Evolutionary conservation across 2,888 invertebrate species (phyloP).

Genomic region (Athalia cordata): DNA sequence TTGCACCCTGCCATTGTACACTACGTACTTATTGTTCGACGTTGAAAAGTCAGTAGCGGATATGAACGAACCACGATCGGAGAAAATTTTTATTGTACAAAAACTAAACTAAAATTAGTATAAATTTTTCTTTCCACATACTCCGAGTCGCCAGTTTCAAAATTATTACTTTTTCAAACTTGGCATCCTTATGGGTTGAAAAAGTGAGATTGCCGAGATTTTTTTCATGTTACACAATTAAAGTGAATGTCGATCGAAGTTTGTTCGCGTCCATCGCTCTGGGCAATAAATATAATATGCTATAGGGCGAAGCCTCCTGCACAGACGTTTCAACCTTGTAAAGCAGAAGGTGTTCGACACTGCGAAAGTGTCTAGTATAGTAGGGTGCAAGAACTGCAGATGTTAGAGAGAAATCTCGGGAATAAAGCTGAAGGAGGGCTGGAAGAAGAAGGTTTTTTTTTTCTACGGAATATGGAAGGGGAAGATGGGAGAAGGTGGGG

Average conservation of each 20-base stretch:
- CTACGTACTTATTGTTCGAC: slow-evolving; percentile 15
- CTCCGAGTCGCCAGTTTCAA: no score
- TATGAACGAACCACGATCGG: slow-evolving; percentile 9
- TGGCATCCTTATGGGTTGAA: not conserved
- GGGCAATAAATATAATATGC: slow-evolving; percentile 6
- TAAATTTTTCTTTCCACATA: not conserved
- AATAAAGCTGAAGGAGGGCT: slow-evolving; percentile 55
- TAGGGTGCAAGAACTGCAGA: slow-evolving; percentile 55
- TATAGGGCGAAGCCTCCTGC: not conserved
- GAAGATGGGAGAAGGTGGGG: slow-evolving; percentile 47
- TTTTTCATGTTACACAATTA: slow-evolving; percentile 43
- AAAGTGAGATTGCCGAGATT: not conserved
- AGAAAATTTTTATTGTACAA: no score
- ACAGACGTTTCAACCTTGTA: slow-evolving; percentile 23
- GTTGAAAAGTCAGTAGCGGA: slow-evolving; percentile 9
- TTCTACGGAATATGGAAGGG: slow-evolving; percentile 44
- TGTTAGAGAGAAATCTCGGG: slow-evolving; percentile 65
- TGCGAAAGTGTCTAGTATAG: slow-evolving; percentile 48
- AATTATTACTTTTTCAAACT: not conserved
- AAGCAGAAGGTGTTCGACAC: slow-evolving; percentile 47
- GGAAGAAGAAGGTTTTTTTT: slow-evolving; percentile 44
- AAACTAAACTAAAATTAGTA: not conserved
- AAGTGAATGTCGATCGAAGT: not conserved
- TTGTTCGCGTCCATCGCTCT: slow-evolving; percentile 14
- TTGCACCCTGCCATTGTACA: slow-evolving; percentile 31